Base-by-base conservation (phyloP, 2,888 invertebrate species). In the Sturmia bella region DNA sequence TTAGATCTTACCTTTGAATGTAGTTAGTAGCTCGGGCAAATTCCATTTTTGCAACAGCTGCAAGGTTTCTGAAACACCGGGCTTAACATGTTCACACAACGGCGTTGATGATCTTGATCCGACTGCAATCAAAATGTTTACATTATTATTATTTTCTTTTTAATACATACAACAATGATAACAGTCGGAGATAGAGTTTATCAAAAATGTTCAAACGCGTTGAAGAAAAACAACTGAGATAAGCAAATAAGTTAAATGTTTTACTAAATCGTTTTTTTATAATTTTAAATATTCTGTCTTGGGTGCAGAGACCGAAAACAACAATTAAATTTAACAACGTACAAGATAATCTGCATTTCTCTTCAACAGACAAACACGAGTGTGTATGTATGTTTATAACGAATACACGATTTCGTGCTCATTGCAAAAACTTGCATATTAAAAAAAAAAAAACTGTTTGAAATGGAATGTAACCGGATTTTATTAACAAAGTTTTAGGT, bases 41-140 rank as follows among this genome's bases (percentile, higher is more conserved):
- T 80, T 75, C 76, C 84, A 85, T 76, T 83, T 84, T 74, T 83
- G 84, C 54, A 85, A 54, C n/a, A 84, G 37, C n/a, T 78, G 74
- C 27, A 48, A 66, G 12, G 85, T 81, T 76, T 85, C 83, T 13
- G 64, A 27, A 57, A 74, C 11, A n/a, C 64, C 59, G 7, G 52
- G 24, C 32, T 57, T 69, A 32, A 77, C 9, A 39, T 63, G 54
- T 45, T 82, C 81, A n/a, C 39, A 39, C 6, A 69, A 64, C 12
- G 78, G 69, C 3, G 73, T 82, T 41, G 77, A 74, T 39, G 81
- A 69, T 69, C 81, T 77, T 6, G 81, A 82, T 54, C 54, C 61
- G 17, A 78, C 81, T 82, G 45, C 11, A 75, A 59, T 1, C 13
- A 17, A 59, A 24, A 11, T 6, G 37, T 17, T 12, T 54, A 59